Conservation (phyloP, 2,113 vertebrate species). For the Muntiacus muntjak region DNA sequence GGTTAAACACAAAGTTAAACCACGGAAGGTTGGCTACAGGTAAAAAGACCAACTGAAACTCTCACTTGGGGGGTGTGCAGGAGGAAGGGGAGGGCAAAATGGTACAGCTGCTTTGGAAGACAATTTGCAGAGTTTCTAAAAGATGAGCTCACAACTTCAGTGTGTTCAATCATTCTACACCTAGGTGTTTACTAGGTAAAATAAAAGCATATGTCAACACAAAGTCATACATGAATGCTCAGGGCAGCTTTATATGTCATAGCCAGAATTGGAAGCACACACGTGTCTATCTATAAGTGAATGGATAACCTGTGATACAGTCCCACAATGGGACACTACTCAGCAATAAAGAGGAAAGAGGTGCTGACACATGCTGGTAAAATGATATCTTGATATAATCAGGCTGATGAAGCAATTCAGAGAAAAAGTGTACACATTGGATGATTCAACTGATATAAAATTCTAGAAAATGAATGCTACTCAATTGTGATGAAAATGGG, state of each 20-base stretch:
- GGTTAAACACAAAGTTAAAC: background rate
- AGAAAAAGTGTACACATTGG: background rate
- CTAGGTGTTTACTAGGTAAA: background rate
- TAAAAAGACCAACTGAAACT: background rate
- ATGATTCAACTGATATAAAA: background rate
- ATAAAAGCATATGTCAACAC: background rate
- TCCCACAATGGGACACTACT: background rate
- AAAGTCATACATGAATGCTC: background rate
- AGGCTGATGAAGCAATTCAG: background rate
- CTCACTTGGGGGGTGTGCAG: background rate
- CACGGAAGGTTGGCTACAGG: background rate
- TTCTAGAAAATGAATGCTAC: background rate
- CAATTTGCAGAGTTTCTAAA: background rate
- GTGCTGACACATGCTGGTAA: background rate
- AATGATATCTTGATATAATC: background rate
- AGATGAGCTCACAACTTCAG: background rate
- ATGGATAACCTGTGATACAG: background rate
- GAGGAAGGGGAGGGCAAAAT: background rate
- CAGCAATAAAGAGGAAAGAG: background rate
- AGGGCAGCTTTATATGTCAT: background rate
- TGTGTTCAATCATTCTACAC: background rate
- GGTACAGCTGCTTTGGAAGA: background rate
- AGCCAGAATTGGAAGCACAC: background rate
- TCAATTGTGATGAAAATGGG: background rate
- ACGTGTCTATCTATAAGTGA: background rate